Evolutionary conservation across 2,888 invertebrate genomes (phyloP).

Genomic region (Tiphia femorata): DNA sequence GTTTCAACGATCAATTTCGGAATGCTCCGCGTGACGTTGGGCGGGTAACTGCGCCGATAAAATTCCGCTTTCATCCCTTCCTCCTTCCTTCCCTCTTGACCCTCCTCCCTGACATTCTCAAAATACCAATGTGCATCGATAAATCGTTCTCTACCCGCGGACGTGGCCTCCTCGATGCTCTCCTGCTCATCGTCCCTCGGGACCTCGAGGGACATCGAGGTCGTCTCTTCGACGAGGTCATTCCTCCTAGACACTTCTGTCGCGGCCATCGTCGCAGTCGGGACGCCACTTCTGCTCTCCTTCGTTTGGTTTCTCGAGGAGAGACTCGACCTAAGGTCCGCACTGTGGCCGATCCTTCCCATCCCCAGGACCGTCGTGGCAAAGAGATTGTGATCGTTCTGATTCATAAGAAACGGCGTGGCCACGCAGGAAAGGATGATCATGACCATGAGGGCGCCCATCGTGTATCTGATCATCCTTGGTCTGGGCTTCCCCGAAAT

Average conservation of each 20-base stretch:
- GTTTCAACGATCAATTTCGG: too few relatives aligned
- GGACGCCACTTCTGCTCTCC: constrained; percentile 5
- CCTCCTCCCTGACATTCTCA: too few relatives aligned
- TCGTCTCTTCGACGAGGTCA: constrained; percentile 22
- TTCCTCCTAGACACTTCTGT: constrained; percentile 30
- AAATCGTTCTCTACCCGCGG: constrained; percentile 29
- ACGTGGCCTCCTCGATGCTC: constrained; percentile 13
- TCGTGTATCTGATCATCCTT: constrained; percentile 44
- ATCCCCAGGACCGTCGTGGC: constrained; percentile 42
- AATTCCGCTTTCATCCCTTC: too few relatives aligned
- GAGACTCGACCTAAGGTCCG: constrained; percentile 19
- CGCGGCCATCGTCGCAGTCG: constrained; percentile 47
- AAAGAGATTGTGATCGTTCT: constrained; percentile 48
- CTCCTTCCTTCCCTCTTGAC: too few relatives aligned
- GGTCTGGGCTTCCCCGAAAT: constrained; percentile 27
- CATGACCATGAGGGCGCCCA: constrained; percentile 43
- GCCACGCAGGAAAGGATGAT: constrained; percentile 43
- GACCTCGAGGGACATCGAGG: constrained; percentile 16
- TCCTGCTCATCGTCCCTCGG: constrained; percentile 23
- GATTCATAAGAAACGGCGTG: constrained; percentile 48
- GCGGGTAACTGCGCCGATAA: too few relatives aligned
- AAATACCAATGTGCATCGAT: too few relatives aligned
- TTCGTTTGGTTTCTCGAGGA: constrained; percentile 28
- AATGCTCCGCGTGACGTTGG: too few relatives aligned
- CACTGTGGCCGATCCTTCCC: constrained; percentile 28